A percentile compares a stretch with the other conserved stretches of the same genome.
These are phyloP conservation scores for Macrosteles quadrilineatus DNA, from an alignment of 1,140 invertebrate species.

Conservation along the genomic window DNA sequence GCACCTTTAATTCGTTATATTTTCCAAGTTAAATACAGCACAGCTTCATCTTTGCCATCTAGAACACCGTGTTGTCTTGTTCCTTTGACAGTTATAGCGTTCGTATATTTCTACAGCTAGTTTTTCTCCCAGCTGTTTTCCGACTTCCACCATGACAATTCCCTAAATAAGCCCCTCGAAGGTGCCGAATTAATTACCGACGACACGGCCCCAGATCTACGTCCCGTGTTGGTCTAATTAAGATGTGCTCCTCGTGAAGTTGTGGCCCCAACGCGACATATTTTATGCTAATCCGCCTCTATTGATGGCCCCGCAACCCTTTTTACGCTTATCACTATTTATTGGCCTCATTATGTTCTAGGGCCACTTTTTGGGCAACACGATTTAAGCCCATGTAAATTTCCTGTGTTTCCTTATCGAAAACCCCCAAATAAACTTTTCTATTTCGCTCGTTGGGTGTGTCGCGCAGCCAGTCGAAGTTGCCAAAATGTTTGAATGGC, in stretches of 20 bases:
- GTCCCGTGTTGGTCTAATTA: slow-evolving; percentile 4
- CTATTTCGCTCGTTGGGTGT: slow-evolving; percentile 15
- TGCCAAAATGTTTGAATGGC: too few species aligned
- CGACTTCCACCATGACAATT: too few species aligned
- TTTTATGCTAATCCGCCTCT: slow-evolving; percentile 4
- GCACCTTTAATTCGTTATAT: too few species aligned
- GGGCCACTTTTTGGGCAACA: slow-evolving; percentile 4
- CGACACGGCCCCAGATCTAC: background rate
- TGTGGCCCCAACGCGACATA: background rate
- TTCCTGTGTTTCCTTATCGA: background rate
- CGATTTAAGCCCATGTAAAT: slow-evolving; percentile 10
- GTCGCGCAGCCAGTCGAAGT: too few species aligned
- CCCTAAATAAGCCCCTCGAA: too few species aligned
- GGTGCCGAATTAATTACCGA: background rate
- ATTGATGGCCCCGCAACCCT: background rate
- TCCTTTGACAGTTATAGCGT: too few species aligned
- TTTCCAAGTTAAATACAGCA: too few species aligned
- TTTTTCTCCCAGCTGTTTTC: too few species aligned
- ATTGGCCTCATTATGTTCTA: slow-evolving; percentile 22
- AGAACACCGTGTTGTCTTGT: too few species aligned
- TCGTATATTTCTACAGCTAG: too few species aligned
- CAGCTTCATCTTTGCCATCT: too few species aligned
- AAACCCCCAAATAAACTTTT: background rate
- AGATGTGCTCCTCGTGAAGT: background rate
- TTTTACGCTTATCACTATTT: slow-evolving; percentile 25